A percentile compares a stretch with the other conserved stretches of the same genome.
These are phyloP conservation scores for Pissodes strobi DNA, from an alignment of 1,140 invertebrate genomes.

Conservation along the genomic window DNA sequence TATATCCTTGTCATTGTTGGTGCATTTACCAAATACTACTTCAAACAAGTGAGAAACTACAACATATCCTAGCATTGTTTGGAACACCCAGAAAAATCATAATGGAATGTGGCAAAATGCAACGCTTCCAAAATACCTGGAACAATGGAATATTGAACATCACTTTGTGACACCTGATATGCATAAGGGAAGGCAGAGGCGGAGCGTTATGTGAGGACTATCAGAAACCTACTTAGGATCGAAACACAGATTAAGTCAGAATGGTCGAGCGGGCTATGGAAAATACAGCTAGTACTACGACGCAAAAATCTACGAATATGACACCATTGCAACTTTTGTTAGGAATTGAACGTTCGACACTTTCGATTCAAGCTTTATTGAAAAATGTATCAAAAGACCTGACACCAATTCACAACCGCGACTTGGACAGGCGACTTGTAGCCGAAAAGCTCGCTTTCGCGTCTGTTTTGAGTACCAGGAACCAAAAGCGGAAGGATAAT, in stretches of 20 bases:
- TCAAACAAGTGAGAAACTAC: background rate
- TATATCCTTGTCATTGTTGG: conserved; percentile 16
- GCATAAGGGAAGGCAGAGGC: conserved; percentile 50
- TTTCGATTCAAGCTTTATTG: conserved; percentile 17
- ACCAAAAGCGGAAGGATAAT: conserved; percentile 3
- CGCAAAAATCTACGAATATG: conserved; percentile 6
- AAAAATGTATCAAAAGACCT: conserved; percentile 18
- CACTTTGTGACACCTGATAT: too few relatives aligned
- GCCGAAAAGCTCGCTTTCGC: conserved; percentile 19
- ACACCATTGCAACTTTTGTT: conserved; percentile 14
- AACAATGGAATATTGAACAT: conserved; percentile 23
- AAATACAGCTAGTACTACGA: conserved; percentile 50
- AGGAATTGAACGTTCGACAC: conserved; percentile 15
- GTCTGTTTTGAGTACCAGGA: background rate
- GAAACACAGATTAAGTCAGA: too few relatives aligned
- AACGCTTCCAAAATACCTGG: conserved; percentile 6
- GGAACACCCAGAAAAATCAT: conserved; percentile 40
- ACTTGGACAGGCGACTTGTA: conserved; percentile 17
- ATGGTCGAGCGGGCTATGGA: too few relatives aligned
- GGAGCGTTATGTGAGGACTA: conserved; percentile 50
- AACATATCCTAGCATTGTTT: conserved; percentile 1
- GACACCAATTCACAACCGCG: conserved; percentile 13
- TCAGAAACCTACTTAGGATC: too few relatives aligned
- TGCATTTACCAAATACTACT: conserved; percentile 17
- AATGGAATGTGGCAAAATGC: conserved; percentile 27